Evolutionary conservation across 1,140 invertebrate genomes (phyloP).

Genomic region (Lepidotrigona ventralis): DNA sequence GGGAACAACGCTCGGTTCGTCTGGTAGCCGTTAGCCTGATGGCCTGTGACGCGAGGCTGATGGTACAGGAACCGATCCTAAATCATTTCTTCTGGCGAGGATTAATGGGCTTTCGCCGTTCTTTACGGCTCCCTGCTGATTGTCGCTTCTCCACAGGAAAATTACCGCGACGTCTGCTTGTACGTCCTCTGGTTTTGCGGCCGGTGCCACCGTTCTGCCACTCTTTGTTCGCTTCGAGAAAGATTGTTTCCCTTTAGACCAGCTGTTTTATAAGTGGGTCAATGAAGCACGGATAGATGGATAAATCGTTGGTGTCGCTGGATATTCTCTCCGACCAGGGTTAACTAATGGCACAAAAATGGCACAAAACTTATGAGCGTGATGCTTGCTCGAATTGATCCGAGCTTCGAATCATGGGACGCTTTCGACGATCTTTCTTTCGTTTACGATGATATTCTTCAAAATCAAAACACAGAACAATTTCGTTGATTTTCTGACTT

Average conservation of each 20-base stretch:
- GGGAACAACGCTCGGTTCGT: neutral
- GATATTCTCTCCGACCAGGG: neutral
- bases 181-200: neutral
- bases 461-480: neutral
- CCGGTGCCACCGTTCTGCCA: slow-evolving; percentile 14
- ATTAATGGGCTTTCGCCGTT: slow-evolving; percentile 54
- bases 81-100: slow-evolving; percentile 57
- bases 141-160: slow-evolving; percentile 32
- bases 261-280: slow-evolving; percentile 3
- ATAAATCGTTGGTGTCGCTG: neutral
- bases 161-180: slow-evolving; percentile 26
- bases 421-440: neutral
- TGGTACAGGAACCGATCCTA: slow-evolving; percentile 38
- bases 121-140: slow-evolving; percentile 47
- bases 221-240: slow-evolving; percentile 11
- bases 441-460: neutral
- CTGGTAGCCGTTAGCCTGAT: slow-evolving; percentile 27
- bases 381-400: neutral
- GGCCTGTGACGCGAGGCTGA: slow-evolving; percentile 21
- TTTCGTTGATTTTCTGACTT: neutral
- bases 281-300: neutral
- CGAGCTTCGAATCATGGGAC: neutral
- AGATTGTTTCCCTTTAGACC: slow-evolving; percentile 7
- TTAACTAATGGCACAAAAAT: neutral
- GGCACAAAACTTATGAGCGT: too few relatives aligned